Evolutionary conservation across 2,113 vertebrate species (phyloP), one percentile per base, ranked within the genome.

Genomic region (Sciurus niger): DNA sequence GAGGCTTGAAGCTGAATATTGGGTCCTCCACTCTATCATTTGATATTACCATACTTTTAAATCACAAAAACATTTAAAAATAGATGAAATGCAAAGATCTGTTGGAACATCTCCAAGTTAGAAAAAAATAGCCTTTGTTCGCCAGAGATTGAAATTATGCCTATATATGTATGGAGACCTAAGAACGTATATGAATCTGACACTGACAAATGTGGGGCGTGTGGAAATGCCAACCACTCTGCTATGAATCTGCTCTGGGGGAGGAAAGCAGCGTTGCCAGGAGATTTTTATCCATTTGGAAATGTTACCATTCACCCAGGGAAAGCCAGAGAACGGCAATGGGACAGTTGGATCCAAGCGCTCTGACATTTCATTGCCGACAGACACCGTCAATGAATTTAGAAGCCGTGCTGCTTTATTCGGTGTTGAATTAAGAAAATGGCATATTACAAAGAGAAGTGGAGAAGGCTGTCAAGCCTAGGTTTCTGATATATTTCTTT

Each of bases 291-390:
- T 96, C 96, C 96, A 73, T 67, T 97, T 98, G 97, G 93, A 98
- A 98, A 98, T 97, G 98, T 97, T 98, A 96, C 97, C 95, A 80
- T 98, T 97, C 97, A 97, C 90, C 97, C 96, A 95, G 97, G 90
- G 93, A 97, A 90, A 97, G 87, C 96, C 16, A 16, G 70, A 68
- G 94, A 94, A 95, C 6, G 3, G 96, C 90, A 74, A 68, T 24
- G 84, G 96, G 93, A 95, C 84, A 83, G 96, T 96, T 95, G 97
- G 93, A 94, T 90, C 51, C 95, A 51, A 96, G 95, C 25, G 93
- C 72, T 96, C 95, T 97, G 89, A 95, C 97, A 97, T 98, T 97
- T 97, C 77, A 20, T 89, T 22, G 79, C 95, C 24, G 28, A 87
- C 86, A 95, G 90, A 96, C 94, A 94, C 86, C 80, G 60, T 89